Base-by-base conservation (phyloP, 2,113 vertebrate genomes). In the Rissa tridactyla region DNA sequence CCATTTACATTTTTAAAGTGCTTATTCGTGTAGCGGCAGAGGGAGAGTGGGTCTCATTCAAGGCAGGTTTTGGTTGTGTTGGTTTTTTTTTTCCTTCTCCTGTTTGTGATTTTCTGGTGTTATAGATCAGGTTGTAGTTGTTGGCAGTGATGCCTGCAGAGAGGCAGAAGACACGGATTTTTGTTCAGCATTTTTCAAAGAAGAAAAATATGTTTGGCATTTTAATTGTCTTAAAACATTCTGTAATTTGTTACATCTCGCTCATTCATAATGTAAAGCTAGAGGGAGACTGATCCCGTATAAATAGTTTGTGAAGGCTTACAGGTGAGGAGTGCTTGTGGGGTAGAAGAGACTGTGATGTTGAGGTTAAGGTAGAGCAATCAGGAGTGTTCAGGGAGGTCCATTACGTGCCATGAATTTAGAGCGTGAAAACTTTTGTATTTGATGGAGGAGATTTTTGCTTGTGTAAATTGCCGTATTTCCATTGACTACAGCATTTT, bases 101-200 rank as follows among this genome's bases (percentile, higher is more conserved):
- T 89, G 46, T 73, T 95, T 83, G 78, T 87, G 49, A 90, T 88
- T 83, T 90, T 78, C 23, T 79, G 70, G 84, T 85, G 79, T 64
- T 92, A 76, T 91, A 92, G 91, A 86, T 85, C 89, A 95, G 94
- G 89, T 94, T 95, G 94, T 85, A 77, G 89, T 58, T 82, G 91
- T 92, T 97, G 94, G 95, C 95, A 97, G 89, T 26, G 84, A 95
- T 80, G 83, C 95, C 80, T 9, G 66, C 64, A 54, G 92, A 66
- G 92, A 92, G 87, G 87, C 91, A 96, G 94, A 85, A 96, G 92
- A 91, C 90, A 55, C 94, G 95, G 93, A 94, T 88, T 95, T 89
- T 94, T 96, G 66, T 92, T 96, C 87, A 92, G 87, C 71, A 42
- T 94, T 92, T 92, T 94, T 86, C 68, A 88, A 73, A 90, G 83